Evolutionary conservation across 1,140 invertebrate genomes (phyloP), one percentile per base, ranked within the genome.

Genomic region (Thalassaphorura encarpata): DNA sequence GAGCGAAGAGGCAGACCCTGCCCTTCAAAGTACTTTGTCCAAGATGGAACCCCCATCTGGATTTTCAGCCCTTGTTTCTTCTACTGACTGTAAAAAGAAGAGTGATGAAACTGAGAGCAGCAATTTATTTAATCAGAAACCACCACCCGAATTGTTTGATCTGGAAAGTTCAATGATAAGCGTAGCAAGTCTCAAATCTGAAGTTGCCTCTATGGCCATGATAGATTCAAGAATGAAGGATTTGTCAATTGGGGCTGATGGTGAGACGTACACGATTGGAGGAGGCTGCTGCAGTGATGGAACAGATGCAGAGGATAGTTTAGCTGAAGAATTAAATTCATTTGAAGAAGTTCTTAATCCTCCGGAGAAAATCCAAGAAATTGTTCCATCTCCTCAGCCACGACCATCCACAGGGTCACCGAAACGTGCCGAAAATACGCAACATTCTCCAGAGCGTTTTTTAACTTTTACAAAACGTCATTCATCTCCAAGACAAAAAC

Each of bases 101-200:
- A 51, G 31, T 29, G 24, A 18, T 8, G 26, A 27, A 6, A 43
- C 11, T 23, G 19, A 42, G 8, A 19, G 21, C 8, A 27, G 23
- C 46, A 48, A 48, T 24, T 8, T 51, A 5, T 8, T 36, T 8
- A 51, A 51, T 29, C 48, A 51, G 48, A 51, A 39, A 23, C 19
- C 46, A 8, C 19, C 46, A 8, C 46, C 46, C 8, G 3, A 13
- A 18, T 4, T 33, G 4, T 39, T 51, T 33, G 48, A 51, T 39
- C 28, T 51, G 31, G 48, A 51, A n/a, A 51, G 33, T 39, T 51
- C 48, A 3, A 51, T 51, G 48, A 51, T 51, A 19, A 51, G 48
- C 23, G 48, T 51, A 19, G 48, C 48, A 5, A 51, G 48, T 39
- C 28, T 51, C 8, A 33, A 51, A 21, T 27, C 48, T 19, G 48